A percentile compares a stretch with the other conserved stretches of the same genome.
These are phyloP conservation scores for Plebejus anna DNA, from an alignment of 2,888 invertebrate species.

Conservation along the genomic window DNA sequence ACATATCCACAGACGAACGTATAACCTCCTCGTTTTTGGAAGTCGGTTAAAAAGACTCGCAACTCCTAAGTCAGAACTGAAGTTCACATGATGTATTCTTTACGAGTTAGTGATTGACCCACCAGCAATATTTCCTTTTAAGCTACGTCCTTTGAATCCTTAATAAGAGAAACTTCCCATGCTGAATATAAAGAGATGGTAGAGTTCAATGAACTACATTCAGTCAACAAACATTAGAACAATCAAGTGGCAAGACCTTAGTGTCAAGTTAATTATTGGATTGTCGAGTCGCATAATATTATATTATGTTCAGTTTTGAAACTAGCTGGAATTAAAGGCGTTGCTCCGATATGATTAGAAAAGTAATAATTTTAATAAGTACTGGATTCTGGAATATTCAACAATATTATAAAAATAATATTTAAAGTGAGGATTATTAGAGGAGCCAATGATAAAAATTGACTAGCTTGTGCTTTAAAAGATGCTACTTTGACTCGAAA, in stretches of 20 bases:
- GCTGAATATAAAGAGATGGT: constrained; percentile 66
- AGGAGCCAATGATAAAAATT: no score
- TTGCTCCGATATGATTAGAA: no score
- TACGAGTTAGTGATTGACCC: constrained; percentile 43
- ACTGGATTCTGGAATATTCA: no score
- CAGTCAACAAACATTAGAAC: constrained; percentile 10
- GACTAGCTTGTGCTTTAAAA: no score
- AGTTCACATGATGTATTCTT: not conserved
- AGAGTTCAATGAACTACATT: constrained; percentile 65
- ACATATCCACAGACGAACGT: no score
- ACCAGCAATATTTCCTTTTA: constrained; percentile 73
- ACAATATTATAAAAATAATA: no score
- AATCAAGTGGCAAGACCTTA: constrained; percentile 8
- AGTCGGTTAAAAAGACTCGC: not conserved
- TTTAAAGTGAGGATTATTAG: no score
- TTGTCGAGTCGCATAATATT: not conserved
- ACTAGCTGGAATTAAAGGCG: no score
- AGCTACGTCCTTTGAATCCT: constrained; percentile 70
- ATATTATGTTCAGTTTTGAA: not conserved
- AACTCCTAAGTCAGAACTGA: not conserved
- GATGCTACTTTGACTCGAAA: no score
- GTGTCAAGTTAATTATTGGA: not conserved
- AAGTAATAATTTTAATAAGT: no score
- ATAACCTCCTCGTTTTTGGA: no score
- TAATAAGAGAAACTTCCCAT: constrained; percentile 68